Percentiles rank a stretch among this genome's conserved stretches.
Evolutionary conservation across 1,140 invertebrate species (phyloP).

Genomic region (Glomeris maerens): DNA sequence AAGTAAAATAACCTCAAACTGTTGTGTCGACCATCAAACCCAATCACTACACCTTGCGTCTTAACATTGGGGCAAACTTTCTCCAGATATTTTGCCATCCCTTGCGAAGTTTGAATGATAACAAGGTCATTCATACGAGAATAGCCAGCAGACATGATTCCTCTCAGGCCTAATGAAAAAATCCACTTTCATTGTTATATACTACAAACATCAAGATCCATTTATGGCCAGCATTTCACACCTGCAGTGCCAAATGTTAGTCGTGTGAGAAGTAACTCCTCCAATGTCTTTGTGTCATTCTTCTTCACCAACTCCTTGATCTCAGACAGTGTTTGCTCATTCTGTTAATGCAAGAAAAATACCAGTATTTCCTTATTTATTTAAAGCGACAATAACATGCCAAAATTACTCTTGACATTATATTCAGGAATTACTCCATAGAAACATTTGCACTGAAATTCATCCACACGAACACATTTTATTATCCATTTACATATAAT

Average conservation of each 20-base stretch:
- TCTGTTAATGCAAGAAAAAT: too few species aligned
- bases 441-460: too few species aligned
- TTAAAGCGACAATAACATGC: too few species aligned
- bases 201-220: background rate
- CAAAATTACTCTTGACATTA: too few species aligned
- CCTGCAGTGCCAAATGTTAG: constrained; percentile 78
- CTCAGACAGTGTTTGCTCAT: constrained; percentile 35
- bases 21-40: constrained; percentile 89
- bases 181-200: background rate
- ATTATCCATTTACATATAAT: too few species aligned
- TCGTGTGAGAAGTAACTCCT: constrained; percentile 44
- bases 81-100: constrained; percentile 63
- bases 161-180: constrained; percentile 48
- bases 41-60: constrained; percentile 65
- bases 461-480: too few species aligned
- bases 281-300: constrained; percentile 36
- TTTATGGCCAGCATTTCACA: constrained; percentile 6
- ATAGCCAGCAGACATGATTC: constrained; percentile 82
- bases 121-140: constrained; percentile 94
- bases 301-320: constrained; percentile 37
- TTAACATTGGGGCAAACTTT: constrained; percentile 30
- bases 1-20: constrained; percentile 80
- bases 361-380: too few species aligned
- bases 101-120: constrained; percentile 90
- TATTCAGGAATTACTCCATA: too few species aligned